Evolutionary conservation across 2,113 vertebrate species (phyloP), one percentile per base, ranked within the genome.

Genomic region (Chionodraco myersi): DNA sequence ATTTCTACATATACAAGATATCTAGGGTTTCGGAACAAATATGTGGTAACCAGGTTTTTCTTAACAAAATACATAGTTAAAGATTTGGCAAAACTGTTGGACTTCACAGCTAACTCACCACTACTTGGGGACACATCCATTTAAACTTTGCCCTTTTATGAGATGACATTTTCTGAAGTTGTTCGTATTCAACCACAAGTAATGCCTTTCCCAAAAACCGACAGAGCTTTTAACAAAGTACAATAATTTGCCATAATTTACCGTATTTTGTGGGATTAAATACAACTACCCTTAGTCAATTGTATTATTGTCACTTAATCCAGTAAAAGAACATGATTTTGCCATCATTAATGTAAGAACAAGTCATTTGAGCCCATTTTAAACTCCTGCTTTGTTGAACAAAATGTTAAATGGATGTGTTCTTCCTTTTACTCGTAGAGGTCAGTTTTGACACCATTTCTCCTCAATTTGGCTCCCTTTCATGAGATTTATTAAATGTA

Each of bases 371-470:
- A 14, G 15, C 57, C 36, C 10, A 15, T 72, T 67, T 57, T n/a
- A 64, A 81, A 48, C 21, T 45, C 14, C 36, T 10, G n/a, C 53
- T 77, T 60, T 59, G 63, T 44, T 67, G 9, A 53, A 41, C 47
- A 11, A 53, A 68, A 59, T n/a, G 26, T 48, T 48, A 74, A 64
- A 14, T 65, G 13, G 0, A 51, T 18, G 16, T 54, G 70, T 64
- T 73, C 23, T 0, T 1, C 60, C 36, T 26, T 23, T 51, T 52
- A 34, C 3, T 8, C 12, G 0, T 12, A 2, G 41, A 65, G 60
- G 26, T 56, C 15, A 62, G 51, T 14, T 59, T 30, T 23, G 48
- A n/a, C 30, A 6, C 2, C 52, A 23, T 72, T 77, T 68, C 1
- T 52, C 5, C 23, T 54, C 1, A 16, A 3, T 63, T 75, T 30